Evolutionary conservation across 1,140 invertebrate species (phyloP), one percentile per base, ranked within the genome.

Genomic region (Penaeus japonicus): DNA sequence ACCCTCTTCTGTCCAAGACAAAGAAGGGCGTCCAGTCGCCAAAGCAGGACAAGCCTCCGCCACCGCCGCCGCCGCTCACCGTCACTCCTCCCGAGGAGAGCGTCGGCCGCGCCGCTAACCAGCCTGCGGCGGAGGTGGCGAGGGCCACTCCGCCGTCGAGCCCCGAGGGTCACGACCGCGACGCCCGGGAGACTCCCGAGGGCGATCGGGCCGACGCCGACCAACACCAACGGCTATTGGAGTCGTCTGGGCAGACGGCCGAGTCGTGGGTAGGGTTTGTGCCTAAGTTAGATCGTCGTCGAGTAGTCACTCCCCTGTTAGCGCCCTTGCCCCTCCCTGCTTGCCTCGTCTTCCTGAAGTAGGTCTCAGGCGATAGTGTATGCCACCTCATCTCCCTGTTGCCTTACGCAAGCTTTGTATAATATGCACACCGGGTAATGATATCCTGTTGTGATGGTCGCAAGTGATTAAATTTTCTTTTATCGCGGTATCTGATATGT

Each of bases 261-360:
- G 70, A 73, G 54, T 88, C 86, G 22, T 88, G 86, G 86, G 86
- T 88, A 87, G 53, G 85, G 59, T 82, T 47, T 47, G 5, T 47
- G 47, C 47, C 47, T 47, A 10, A 47, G 47, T 47, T 47, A 15
- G 47, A 47, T 15, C 10, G 47, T 47, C 82, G 20, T 62, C 20
- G 39, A 57, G 27, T 30, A 15, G 35, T n/a, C 32, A 15, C 73
- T 32, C 22, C 81, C 78, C 39, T 39, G 82, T 65, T 35, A 22
- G 35, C 20, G 35, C 17, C 2, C 10, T 35, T 70, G 24, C 4
- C 81, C 82, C 53, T 70, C 12, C 57, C 57, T 7, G 47, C 47
- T 47, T 47, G 10, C 47, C 7, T 12, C 39, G 39, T 47, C 39
- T 47, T 47, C 47, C 47, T 47, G 47, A n/a, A n/a, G n/a, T 47